Conservation (phyloP, 1,140 invertebrate genomes). For the Philotrypesis tridentata region DNA sequence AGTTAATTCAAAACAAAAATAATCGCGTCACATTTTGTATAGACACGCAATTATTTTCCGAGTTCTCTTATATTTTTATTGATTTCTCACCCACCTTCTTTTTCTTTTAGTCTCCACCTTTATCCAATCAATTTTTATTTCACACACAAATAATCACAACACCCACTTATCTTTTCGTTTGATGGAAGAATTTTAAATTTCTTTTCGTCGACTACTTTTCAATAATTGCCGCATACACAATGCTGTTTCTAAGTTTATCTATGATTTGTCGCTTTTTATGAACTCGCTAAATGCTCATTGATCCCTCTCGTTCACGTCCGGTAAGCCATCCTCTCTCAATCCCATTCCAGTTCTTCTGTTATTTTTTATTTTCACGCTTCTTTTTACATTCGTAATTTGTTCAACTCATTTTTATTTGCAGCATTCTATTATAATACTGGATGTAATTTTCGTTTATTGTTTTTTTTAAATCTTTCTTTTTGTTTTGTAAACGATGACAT, state of each 20-base stretch:
- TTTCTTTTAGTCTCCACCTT: constrained; percentile 3
- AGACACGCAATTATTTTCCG: constrained; percentile 28
- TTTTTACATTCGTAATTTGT: constrained; percentile 23
- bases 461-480: constrained; percentile 18
- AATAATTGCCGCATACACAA: constrained; percentile 11
- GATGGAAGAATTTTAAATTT: constrained; percentile 27
- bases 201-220: constrained; percentile 7
- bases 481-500: constrained; percentile 37
- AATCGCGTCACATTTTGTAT: constrained; percentile 13
- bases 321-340: background rate
- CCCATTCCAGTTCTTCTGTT: constrained; percentile 21
- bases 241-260: constrained; percentile 17
- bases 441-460: constrained; percentile 40
- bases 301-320: background rate
- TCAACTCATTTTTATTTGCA: constrained; percentile 33
- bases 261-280: constrained; percentile 47
- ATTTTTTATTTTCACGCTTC: constrained; percentile 47
- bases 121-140: background rate
- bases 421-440: constrained; percentile 27
- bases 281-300: constrained; percentile 18
- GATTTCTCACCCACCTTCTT: background rate
- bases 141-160: constrained; percentile 10
- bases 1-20: constrained; percentile 22
- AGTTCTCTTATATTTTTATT: constrained; percentile 16
- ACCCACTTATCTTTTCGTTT: background rate